Evolutionary conservation across 2,113 vertebrate genomes (phyloP).

Genomic region (pig (Sus scrofa)): T2T-Sscrofa CM000820.6:62830501-62831000

Average conservation of each 20-base stretch:
- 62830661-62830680: background rate
- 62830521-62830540: background rate
- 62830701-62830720: background rate
- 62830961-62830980: constrained; percentile 62
- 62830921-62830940: constrained; percentile 24
- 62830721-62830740: background rate
- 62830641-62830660: background rate
- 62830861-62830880: background rate
- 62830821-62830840: background rate
- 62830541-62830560: background rate
- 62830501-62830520: background rate
- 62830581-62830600: background rate
- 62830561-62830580: background rate
- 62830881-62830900: background rate
- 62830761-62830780: background rate
- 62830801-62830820: background rate
- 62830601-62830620: background rate
- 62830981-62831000: constrained; percentile 49
- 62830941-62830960: constrained; percentile 57
- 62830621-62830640: background rate
- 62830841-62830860: background rate
- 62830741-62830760: background rate
- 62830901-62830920: background rate
- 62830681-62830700: background rate
- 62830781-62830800: background rate